Percentiles rank a stretch among this genome's conserved stretches.
These are phyloP conservation scores for Tricholaema leucomelas DNA, from an alignment of 2,113 vertebrate genomes.

Conservation along the genomic window DNA sequence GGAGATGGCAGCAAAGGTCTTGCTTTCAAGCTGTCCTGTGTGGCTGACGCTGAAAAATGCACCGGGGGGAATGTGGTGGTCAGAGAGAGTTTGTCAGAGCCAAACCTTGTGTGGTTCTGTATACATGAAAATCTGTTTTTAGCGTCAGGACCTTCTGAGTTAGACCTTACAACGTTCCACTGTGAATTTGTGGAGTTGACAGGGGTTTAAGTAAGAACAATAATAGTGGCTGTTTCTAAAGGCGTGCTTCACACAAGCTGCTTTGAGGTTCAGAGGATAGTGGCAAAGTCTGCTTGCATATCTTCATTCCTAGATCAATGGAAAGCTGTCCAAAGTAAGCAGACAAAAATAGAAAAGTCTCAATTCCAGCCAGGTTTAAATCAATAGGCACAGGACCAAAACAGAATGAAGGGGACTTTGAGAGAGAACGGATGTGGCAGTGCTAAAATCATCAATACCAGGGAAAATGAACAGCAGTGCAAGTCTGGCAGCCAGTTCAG, in stretches of 20 bases:
- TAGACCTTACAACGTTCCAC: not conserved
- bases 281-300: not conserved
- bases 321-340: constrained; percentile 25
- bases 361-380: constrained; percentile 19
- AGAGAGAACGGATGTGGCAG: not conserved
- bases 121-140: not conserved
- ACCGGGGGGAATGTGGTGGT: not conserved
- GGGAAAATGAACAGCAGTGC: not conserved
- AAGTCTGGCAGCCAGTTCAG: not conserved
- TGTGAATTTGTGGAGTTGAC: not conserved
- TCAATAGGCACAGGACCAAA: constrained; percentile 20
- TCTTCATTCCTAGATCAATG: not conserved
- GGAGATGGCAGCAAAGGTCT: not conserved
- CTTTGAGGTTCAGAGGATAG: not conserved
- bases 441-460: not conserved
- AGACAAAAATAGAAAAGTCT: constrained; percentile 18
- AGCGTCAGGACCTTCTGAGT: not conserved
- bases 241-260: not conserved
- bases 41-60: not conserved
- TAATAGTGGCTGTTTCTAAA: not conserved
- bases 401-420: constrained; percentile 10
- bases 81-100: constrained; percentile 1
- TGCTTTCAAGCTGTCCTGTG: constrained; percentile 10
- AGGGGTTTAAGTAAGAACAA: not conserved
- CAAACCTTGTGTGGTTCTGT: not conserved